phyloP scores from a whole-genome alignment of 2,797 vertebrate species.

The Pantherophis vulpinus region DNA sequence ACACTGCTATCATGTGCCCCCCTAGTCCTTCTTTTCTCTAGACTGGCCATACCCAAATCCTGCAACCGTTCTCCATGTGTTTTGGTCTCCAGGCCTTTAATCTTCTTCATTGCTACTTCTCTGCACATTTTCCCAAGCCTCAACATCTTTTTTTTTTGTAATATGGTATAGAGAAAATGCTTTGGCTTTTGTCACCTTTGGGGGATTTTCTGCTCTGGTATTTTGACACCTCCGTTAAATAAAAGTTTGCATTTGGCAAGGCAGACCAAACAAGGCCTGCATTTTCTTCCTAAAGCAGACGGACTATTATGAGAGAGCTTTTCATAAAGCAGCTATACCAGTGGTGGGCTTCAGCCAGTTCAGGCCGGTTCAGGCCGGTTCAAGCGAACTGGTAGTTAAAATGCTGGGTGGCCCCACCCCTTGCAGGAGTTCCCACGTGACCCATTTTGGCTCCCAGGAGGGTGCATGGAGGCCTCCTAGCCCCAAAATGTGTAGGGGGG shows the following conservation, averaged over 20 bases:
- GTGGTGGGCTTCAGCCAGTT: no score
- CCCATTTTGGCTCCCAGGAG: no score
- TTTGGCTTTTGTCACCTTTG: background rate
- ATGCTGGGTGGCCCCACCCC: no score
- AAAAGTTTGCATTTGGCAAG: background rate
- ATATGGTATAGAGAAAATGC: background rate
- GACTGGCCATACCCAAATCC: background rate
- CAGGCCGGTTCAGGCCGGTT: no score
- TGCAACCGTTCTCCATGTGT: background rate
- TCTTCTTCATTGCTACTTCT: background rate
- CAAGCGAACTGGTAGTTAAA: no score
- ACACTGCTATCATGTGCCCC: background rate
- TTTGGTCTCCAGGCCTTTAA: background rate
- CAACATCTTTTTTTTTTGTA: background rate
- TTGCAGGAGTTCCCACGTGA: no score
- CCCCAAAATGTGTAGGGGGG: no score
- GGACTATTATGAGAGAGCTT: no score
- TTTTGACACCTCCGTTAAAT: background rate
- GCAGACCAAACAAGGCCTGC: background rate
- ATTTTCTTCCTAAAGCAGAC: background rate
- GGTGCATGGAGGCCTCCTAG: no score
- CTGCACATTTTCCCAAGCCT: background rate
- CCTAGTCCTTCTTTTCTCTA: background rate
- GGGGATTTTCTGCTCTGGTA: background rate
- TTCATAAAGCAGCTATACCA: background rate